phyloP scores from a whole-genome alignment of 2,797 vertebrate genomes.

The Ciconia nigra region DNA sequence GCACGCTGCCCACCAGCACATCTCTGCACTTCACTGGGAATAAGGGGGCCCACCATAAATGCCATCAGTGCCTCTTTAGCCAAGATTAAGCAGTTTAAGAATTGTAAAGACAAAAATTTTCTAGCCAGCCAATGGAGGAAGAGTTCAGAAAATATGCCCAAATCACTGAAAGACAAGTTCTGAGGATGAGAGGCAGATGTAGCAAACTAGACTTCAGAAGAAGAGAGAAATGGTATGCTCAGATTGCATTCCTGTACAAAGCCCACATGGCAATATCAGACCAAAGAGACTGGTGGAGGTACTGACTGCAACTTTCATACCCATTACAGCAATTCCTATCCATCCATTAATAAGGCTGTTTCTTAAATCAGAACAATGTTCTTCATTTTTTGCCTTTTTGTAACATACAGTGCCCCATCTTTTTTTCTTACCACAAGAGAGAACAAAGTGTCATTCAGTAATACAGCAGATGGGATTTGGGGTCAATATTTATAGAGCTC shows the following conservation, averaged over 20 bases:
- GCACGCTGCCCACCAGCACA: rapidly evolving
- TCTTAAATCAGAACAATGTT: neutral
- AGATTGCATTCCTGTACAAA: neutral
- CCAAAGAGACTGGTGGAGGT: neutral
- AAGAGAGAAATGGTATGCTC: neutral
- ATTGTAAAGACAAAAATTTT: neutral
- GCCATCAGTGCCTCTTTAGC: neutral
- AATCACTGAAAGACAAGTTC: neutral
- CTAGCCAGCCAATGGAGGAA: neutral
- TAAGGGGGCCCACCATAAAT: neutral
- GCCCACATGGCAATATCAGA: neutral
- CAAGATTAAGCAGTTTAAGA: neutral
- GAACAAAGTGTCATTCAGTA: neutral
- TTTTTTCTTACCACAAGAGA: neutral
- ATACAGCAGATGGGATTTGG: neutral
- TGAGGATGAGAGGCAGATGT: neutral
- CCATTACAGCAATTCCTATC: neutral
- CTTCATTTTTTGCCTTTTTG: neutral
- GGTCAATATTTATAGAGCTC: neutral
- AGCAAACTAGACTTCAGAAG: neutral
- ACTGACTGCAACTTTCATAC: neutral
- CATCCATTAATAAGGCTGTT: neutral
- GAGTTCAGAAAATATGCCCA: neutral
- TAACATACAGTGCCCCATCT: neutral
- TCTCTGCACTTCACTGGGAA: neutral